Percentiles rank a stretch among this genome's conserved stretches.
phyloP scores from a whole-genome alignment of 1,140 invertebrate genomes.

The Eufriesea mexicana region DNA sequence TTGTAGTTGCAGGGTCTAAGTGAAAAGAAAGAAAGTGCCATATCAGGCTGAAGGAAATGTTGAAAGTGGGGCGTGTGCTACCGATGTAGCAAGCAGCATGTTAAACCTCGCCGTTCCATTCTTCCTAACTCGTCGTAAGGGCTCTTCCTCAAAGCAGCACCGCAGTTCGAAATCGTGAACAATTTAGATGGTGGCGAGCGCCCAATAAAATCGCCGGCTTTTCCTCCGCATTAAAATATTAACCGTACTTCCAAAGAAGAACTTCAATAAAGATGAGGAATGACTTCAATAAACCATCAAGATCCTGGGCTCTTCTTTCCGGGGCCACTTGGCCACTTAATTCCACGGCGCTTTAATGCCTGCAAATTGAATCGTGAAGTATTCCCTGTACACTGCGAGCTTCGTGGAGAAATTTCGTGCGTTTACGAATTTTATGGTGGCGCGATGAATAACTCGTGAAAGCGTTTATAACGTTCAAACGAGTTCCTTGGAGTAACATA shows the following conservation, averaged over 20 bases:
- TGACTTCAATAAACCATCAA: conserved; percentile 8
- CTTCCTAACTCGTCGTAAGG: too few relatives aligned
- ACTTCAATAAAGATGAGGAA: conserved; percentile 26
- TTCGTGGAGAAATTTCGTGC: background rate
- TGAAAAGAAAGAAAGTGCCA: too few relatives aligned
- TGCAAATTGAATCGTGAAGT: conserved; percentile 15
- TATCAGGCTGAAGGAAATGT: too few relatives aligned
- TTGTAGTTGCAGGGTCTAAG: too few relatives aligned
- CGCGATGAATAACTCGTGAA: background rate
- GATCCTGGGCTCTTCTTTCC: background rate
- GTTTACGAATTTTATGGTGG: background rate
- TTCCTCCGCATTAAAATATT: background rate
- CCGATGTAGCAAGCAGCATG: too few relatives aligned
- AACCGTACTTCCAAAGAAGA: conserved; percentile 12
- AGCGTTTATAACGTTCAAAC: too few relatives aligned
- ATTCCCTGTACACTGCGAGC: background rate
- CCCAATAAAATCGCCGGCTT: conserved; percentile 45
- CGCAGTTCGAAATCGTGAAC: conserved; percentile 31
- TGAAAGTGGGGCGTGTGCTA: too few relatives aligned
- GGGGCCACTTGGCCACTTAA: background rate
- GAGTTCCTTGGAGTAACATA: too few relatives aligned
- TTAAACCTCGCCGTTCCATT: too few relatives aligned
- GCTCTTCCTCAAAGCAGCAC: background rate
- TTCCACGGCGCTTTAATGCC: background rate
- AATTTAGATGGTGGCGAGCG: conserved; percentile 51